Evolutionary conservation across 2,888 invertebrate species (phyloP).

Genomic region (Chymomyza fuscimana): DNA sequence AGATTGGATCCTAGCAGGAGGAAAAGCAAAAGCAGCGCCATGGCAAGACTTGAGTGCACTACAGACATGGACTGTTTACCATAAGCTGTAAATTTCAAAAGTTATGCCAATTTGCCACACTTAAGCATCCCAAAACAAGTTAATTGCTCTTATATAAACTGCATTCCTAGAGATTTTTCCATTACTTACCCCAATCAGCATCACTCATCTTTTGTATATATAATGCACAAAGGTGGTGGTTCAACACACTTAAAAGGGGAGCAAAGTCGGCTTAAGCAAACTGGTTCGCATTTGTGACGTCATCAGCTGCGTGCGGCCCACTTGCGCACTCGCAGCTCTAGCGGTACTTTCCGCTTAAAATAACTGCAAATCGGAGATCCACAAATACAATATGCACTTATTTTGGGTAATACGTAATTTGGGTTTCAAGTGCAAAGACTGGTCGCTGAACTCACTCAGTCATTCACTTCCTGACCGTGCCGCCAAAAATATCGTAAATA

Average conservation of each 20-base stretch:
- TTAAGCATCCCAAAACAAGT: slow-evolving; percentile 12
- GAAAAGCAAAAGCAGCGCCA: background rate
- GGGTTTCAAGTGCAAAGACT: slow-evolving; percentile 70
- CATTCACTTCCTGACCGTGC: slow-evolving; percentile 8
- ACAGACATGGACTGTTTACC: background rate
- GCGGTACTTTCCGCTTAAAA: slow-evolving; percentile 60
- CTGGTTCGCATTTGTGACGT: slow-evolving; percentile 39
- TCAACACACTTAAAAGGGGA: slow-evolving; percentile 22
- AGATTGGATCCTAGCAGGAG: background rate
- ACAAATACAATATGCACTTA: slow-evolving; percentile 42
- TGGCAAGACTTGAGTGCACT: background rate
- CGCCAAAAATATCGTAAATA: background rate
- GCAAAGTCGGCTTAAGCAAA: slow-evolving; percentile 25
- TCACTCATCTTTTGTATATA: no score
- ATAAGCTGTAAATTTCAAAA: background rate
- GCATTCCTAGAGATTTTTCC: background rate
- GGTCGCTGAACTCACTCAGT: slow-evolving; percentile 57
- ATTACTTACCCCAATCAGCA: no score
- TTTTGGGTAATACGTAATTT: slow-evolving; percentile 64
- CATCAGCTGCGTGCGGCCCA: slow-evolving; percentile 49
- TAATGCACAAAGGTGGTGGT: slow-evolving; percentile 9
- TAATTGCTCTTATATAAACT: background rate
- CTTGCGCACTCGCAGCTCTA: slow-evolving; percentile 58
- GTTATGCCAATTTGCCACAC: background rate
- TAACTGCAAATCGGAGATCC: slow-evolving; percentile 20